phyloP scores from a whole-genome alignment of 2,888 invertebrate species.

The Stenodera caucasica region DNA sequence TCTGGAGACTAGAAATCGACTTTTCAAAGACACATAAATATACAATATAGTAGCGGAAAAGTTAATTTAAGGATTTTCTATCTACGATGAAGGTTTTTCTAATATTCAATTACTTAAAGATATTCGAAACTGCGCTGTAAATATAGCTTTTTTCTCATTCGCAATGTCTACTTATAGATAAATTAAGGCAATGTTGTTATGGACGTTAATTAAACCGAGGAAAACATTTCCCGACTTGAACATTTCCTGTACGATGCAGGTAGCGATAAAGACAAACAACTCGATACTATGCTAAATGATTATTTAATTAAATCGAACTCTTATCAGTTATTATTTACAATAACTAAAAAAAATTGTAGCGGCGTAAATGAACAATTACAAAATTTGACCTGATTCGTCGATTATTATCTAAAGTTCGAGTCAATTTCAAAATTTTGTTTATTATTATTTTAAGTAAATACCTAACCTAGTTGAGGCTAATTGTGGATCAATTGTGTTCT shows the following conservation, averaged over 20 bases:
- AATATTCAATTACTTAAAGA: too few species aligned
- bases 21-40: too few species aligned
- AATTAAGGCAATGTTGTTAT: constrained; percentile 8
- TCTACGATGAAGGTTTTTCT: too few species aligned
- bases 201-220: constrained; percentile 13
- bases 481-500: constrained; percentile 15
- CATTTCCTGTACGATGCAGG: constrained; percentile 12
- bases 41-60: neutral
- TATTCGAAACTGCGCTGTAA: constrained; percentile 5
- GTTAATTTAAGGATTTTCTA: neutral
- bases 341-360: neutral
- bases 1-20: too few species aligned
- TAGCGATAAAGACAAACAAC: constrained; percentile 7
- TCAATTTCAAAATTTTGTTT: constrained; percentile 16
- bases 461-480: constrained; percentile 16
- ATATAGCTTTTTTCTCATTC: too few species aligned
- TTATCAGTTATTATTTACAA: constrained; percentile 10
- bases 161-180: too few species aligned
- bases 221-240: constrained; percentile 14
- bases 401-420: neutral
- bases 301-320: constrained; percentile 24
- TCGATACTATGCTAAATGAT: constrained; percentile 14
- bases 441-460: constrained; percentile 20
- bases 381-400: constrained; percentile 12
- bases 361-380: constrained; percentile 10